Evolutionary conservation across 2,888 invertebrate species (phyloP), one percentile per base, ranked within the genome.

Genomic region (Oxycera nigricornis): DNA sequence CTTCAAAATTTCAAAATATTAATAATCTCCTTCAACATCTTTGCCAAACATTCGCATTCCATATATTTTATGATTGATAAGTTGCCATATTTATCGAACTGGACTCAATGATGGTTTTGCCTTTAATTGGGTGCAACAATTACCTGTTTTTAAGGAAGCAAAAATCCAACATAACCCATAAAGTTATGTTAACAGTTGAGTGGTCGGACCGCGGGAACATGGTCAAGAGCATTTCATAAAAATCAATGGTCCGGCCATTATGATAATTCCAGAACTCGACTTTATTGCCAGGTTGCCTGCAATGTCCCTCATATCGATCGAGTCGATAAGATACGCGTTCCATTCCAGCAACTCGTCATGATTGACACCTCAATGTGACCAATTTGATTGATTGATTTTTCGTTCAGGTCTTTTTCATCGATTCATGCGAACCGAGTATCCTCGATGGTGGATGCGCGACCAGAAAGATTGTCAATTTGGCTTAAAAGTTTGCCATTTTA

Each of bases 321-420:
- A 68, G 67, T 31, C 46, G 14, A 46, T 46, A 2, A 26, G 39
- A 55, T 55, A 57, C 55, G 35, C 55, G 24, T 24, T 41, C 72
- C 72, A 55, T 30, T 52, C 72, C 55, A 28, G 50, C 65, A 68
- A 68, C 67, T 68, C 67, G 67, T 68, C 67, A 72, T 72, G 72
- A 72, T 72, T 72, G 72, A 72, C 72, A 72, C 72, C 72, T 72
- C 72, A 72, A 72, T 72, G 72, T 72, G 72, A 57, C 30, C 72
- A 55, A 72, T 72, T 72, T 72, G 72, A 72, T 72, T 72, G 72
- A 72, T 72, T 72, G 72, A 72, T 72, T 57, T 72, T 57, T 72
- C 57, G 72, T 24, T 46, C 46, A 68, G 35, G 28, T 50, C 39
- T 68, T 68, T 68, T 68, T 68, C 67, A 68, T 68, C 26, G n/a